Base-by-base conservation (phyloP, 2,797 vertebrate species). In the Astyanax mexicanus region DNA sequence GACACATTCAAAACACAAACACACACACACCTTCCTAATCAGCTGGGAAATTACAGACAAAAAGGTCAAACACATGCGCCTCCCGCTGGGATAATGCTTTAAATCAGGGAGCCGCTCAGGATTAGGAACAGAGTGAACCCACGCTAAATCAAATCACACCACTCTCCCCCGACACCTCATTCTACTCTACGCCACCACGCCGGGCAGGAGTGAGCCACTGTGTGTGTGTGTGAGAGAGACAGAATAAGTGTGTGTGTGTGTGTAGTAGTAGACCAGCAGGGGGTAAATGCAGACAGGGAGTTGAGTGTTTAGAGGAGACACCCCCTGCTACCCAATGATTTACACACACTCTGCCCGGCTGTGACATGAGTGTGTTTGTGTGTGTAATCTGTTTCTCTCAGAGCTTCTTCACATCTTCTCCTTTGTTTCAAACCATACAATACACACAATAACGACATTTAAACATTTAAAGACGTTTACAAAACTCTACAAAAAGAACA, bases 91-190 rank as follows among this genome's bases (percentile, higher is more conserved):
- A 69, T 69, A 75, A 61, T 69, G 74, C 32, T 75, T 52, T 40
- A 75, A 75, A 75, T 75, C 65, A 61, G 64, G 23, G 40, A 75
- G 64, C 32, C 32, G 42, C 52, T 75, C 29, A 58, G 52, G 64
- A 75, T 75, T 61, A 61, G 65, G 67, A 69, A 75, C 54, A 51
- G 65, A 61, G 32, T 51, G 74, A 75, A 17, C 23, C 74, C n/a
- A 40, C 23, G 27, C 54, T 60, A 61, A 61, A 69, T 69, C 55
- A 75, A 19, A 75, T 52, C 45, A 45, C 45, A 9, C 32, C 29
- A n/a, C 37, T 61, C 54, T 13, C 27, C 21, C 55, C 21, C 38
- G 49, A 68, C 65, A 69, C 55, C 35, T 61, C 42, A 60, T 38
- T 68, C 54, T 58, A 47, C 29, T 58, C 37, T 38, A 44, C 72